Conservation (phyloP, 1,140 invertebrate species). For the Antheraea pernyi region DNA sequence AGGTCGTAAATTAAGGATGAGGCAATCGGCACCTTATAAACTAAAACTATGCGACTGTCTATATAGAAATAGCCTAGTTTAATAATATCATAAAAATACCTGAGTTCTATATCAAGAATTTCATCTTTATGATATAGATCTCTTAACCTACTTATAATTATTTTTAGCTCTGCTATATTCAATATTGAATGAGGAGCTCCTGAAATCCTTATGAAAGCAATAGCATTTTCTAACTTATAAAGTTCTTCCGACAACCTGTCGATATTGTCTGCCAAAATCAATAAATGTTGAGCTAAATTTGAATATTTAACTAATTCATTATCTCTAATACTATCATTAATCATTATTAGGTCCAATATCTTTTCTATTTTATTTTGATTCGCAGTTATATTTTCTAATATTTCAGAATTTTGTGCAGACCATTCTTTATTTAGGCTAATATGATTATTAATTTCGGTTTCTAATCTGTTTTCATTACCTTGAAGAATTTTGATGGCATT, state of each 20-base stretch:
- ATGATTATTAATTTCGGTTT: constrained; percentile 25
- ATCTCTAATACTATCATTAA: constrained; percentile 12
- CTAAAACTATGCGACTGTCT: constrained; percentile 32
- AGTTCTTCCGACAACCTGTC: constrained; percentile 37
- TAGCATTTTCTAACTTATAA: constrained; percentile 35
- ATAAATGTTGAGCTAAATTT: constrained; percentile 35
- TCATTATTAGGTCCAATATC: constrained; percentile 12
- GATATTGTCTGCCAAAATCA: constrained; percentile 38
- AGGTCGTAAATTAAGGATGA: constrained; percentile 22
- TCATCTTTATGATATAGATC: constrained; percentile 26
- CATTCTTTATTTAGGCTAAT: constrained; percentile 27
- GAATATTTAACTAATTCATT: constrained; percentile 33
- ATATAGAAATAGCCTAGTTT: constrained; percentile 37
- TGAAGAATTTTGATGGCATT: constrained; percentile 24
- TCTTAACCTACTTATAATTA: constrained; percentile 31
- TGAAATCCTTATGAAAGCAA: constrained; percentile 40
- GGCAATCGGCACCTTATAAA: constrained; percentile 37
- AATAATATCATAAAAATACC: constrained; percentile 40
- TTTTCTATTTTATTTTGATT: constrained; percentile 25
- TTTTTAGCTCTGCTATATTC: constrained; percentile 20
- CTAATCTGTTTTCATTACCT: constrained; percentile 23
- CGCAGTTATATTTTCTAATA: constrained; percentile 15
- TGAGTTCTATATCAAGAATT: constrained; percentile 33
- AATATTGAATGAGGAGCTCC: constrained; percentile 35
- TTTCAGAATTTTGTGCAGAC: constrained; percentile 20